These are phyloP conservation scores for Lota lota DNA, from an alignment of 2,113 vertebrate genomes.

Conservation along the genomic window DNA sequence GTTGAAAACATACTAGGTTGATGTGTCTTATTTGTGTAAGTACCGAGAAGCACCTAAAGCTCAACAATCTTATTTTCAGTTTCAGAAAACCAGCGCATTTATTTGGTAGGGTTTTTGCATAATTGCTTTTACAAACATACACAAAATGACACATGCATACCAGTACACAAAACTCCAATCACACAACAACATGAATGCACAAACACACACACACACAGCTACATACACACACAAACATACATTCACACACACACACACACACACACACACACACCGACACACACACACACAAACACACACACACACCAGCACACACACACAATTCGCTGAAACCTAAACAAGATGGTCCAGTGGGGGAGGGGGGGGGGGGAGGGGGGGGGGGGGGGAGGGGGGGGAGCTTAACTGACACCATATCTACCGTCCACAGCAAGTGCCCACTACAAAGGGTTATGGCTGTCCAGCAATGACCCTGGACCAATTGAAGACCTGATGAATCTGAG, in stretches of 20 bases:
- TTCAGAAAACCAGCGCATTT: too few species aligned
- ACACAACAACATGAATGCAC: background rate
- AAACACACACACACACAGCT: background rate
- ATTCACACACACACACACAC: background rate
- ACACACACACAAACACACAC: background rate
- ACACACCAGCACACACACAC: conserved; percentile 8
- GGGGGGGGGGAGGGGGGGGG: conserved; percentile 4
- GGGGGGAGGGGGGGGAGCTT: conserved; percentile 16
- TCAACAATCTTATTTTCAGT: too few species aligned
- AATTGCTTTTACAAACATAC: too few species aligned
- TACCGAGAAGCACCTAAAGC: too few species aligned
- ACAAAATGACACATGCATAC: too few species aligned
- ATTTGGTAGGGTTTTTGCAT: too few species aligned
- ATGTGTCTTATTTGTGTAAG: too few species aligned
- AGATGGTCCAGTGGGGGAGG: background rate
- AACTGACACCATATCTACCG: conserved; percentile 44
- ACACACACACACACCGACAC: background rate
- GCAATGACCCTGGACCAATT: conserved; percentile 56
- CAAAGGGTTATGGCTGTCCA: conserved; percentile 43
- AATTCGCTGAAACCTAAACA: background rate
- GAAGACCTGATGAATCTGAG: conserved; percentile 58
- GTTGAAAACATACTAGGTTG: too few species aligned
- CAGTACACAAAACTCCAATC: too few species aligned
- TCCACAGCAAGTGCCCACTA: conserved; percentile 45
- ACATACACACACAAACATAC: background rate